Conservation (phyloP, 2,113 vertebrate genomes). For the Urocitellus parryii region DNA sequence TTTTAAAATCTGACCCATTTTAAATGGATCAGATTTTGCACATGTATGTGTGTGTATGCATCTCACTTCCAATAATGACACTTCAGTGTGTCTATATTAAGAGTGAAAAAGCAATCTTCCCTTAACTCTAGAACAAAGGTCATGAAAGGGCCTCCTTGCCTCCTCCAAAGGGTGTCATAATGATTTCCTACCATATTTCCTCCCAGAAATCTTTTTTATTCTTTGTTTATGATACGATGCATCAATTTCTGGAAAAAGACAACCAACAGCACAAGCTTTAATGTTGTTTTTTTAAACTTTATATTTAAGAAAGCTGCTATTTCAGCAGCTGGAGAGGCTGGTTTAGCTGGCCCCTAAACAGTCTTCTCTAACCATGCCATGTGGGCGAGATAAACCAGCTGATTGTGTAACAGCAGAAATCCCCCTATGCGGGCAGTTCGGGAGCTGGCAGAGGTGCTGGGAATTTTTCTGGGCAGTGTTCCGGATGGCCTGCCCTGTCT, state of each 20-base stretch:
- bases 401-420: not conserved
- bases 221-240: not conserved
- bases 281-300: not conserved
- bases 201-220: not conserved
- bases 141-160: not conserved
- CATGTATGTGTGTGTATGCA: not conserved
- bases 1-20: not conserved
- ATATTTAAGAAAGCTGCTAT: not conserved
- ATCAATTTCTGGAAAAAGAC: constrained; percentile 20
- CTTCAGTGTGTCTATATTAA: not conserved
- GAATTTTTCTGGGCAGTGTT: constrained; percentile 37
- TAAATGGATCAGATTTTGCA: not conserved
- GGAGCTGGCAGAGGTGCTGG: constrained; percentile 8
- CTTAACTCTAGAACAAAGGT: not conserved
- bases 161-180: not conserved
- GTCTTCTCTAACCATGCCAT: not conserved
- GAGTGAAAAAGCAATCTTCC: not conserved
- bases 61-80: not conserved
- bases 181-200: not conserved
- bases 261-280: not conserved
- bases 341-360: not conserved
- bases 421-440: not conserved
- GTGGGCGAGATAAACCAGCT: not conserved
- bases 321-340: not conserved
- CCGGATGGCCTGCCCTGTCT: not conserved